phyloP scores from a whole-genome alignment of 2,113 vertebrate genomes.

The Butorides virescens region DNA sequence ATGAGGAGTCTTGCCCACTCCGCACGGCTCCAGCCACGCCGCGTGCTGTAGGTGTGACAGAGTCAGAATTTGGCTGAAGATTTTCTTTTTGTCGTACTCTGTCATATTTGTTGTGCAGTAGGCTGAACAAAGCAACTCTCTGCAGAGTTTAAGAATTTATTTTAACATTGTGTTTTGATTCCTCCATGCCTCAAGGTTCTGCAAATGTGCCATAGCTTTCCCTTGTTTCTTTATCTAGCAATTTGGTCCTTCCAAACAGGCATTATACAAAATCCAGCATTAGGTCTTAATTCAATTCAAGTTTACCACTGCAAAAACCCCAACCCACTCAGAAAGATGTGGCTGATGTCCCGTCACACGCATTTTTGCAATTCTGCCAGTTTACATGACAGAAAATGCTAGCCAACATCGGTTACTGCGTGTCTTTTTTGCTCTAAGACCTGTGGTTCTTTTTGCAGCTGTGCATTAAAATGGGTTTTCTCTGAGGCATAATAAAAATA shows the following conservation, averaged over 20 bases:
- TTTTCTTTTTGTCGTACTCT: neutral
- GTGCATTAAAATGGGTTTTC: slow-evolving; percentile 47
- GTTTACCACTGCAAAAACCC: neutral
- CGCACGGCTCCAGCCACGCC: neutral
- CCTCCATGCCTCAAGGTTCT: neutral
- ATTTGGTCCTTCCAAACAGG: neutral
- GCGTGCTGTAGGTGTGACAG: neutral
- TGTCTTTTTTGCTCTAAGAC: neutral
- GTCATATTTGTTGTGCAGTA: neutral
- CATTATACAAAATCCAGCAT: neutral
- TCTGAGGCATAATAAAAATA: slow-evolving; percentile 56
- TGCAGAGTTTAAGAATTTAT: neutral
- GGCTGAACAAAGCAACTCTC: neutral
- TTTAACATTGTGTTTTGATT: neutral
- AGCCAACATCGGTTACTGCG: neutral
- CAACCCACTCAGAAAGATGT: neutral
- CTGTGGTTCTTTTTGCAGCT: neutral
- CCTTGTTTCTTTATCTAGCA: neutral
- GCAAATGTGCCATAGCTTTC: neutral
- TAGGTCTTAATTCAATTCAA: neutral
- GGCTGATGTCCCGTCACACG: neutral
- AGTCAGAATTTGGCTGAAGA: neutral
- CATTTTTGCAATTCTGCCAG: neutral
- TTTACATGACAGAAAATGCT: neutral
- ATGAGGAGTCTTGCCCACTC: fast-evolving